Evolutionary conservation across 2,888 invertebrate species (phyloP), one percentile per base, ranked within the genome.

Genomic region (Scaptomyza parva): DNA sequence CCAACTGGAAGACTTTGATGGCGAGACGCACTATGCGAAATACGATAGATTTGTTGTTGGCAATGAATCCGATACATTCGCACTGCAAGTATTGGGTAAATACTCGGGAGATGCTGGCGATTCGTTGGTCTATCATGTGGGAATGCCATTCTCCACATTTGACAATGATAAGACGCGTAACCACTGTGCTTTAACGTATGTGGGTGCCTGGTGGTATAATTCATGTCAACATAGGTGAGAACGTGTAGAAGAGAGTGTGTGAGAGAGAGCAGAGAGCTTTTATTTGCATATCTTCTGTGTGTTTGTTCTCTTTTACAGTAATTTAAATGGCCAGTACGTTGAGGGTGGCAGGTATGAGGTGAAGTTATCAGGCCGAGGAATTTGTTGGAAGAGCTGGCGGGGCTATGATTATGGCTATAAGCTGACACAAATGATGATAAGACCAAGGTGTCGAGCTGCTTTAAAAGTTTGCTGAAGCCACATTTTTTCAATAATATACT

Each of bases 151-250:
- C 81, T 94, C 95, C 0, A 94, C 95, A 0, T 92, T 91, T 45
- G 95, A 95, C 84, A 89, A 92, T 37, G 95, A 95, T 86, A 94
- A 94, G 94, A 95, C 79, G 26, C 18, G 24, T 92, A 92, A 94
- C 91, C 92, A 93, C 37, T 95, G 95, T 88, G 94, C 95, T 0
- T 88, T 92, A 24, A 93, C 93, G 47, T 95, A 95, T 77, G 93
- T 93, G 2, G 95, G 95, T 0, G 95, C 94, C 6, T 95, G 95
- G 95, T 95, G 95, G 95, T 95, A 95, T 86, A 94, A 94, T 76
- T 93, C 93, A 45, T 95, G 95, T 77, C 94, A 95, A 67, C 94
- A 93, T 68, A 94, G 94, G 94, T 93, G 77, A 69, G 57, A 2
- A 14, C 12, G 20, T 20, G 33, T 6, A 7, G 2, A 3, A 43